phyloP scores from a whole-genome alignment of 2,888 invertebrate species.

The Serripes groenlandicus region DNA sequence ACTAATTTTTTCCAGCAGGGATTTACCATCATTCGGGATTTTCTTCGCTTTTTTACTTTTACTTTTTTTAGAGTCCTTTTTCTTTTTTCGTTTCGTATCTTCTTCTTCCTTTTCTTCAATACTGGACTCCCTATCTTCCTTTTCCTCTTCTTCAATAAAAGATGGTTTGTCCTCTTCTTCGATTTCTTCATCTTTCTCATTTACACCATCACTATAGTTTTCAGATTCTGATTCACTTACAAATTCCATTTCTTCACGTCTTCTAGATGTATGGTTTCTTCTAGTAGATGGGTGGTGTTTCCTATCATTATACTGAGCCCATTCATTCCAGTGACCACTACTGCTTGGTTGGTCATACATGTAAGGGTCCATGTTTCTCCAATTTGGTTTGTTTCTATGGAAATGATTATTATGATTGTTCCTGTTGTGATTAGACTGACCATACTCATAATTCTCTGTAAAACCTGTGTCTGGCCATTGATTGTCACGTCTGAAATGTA shows the following conservation, averaged over 20 bases:
- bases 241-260: background rate
- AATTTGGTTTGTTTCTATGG: background rate
- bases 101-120: constrained; percentile 16
- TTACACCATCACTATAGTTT: background rate
- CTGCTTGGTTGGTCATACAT: background rate
- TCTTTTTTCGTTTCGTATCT: constrained; percentile 15
- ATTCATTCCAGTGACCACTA: background rate
- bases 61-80: background rate
- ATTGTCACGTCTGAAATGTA: background rate
- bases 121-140: background rate
- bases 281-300: background rate
- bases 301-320: background rate
- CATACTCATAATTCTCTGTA: background rate
- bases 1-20: constrained; percentile 50
- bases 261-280: background rate
- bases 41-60: constrained; percentile 33
- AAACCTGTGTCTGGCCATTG: constrained; percentile 8
- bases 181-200: constrained; percentile 23
- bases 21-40: constrained; percentile 49
- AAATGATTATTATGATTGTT: background rate
- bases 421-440: background rate
- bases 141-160: background rate
- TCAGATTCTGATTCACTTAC: constrained; percentile 23
- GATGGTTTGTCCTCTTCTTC: constrained; percentile 1
- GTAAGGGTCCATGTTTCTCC: background rate